Evolutionary conservation across 2,797 vertebrate species (phyloP).

Genomic region (Enoplosus armatus): DNA sequence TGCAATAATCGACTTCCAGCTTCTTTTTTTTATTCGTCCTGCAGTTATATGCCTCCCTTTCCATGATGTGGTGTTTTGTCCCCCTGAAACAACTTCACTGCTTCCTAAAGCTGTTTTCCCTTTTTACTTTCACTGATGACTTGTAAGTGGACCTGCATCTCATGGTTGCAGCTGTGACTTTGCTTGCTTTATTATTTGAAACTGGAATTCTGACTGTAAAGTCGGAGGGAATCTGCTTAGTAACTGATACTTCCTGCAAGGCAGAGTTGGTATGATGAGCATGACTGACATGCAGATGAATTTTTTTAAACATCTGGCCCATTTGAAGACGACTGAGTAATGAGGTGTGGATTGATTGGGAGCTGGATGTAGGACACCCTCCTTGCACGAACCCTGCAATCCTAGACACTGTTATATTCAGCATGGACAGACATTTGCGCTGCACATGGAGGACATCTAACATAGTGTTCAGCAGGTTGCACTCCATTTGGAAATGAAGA

Average conservation of each 20-base stretch:
- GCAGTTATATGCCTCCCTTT: slow-evolving; percentile 43
- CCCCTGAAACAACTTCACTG: slow-evolving; percentile 40
- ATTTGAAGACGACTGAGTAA: slow-evolving; percentile 29
- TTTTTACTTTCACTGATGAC: slow-evolving; percentile 32
- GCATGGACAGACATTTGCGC: slow-evolving; percentile 62
- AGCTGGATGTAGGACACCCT: slow-evolving; percentile 24
- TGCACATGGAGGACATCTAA: slow-evolving; percentile 45
- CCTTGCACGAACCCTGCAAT: slow-evolving; percentile 47
- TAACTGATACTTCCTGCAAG: slow-evolving; percentile 27
- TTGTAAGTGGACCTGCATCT: slow-evolving; percentile 54
- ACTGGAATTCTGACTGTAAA: slow-evolving; percentile 69
- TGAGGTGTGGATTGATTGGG: slow-evolving; percentile 12
- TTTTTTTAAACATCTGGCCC: slow-evolving; percentile 21
- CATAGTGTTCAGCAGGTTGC: slow-evolving; percentile 39
- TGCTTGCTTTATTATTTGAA: slow-evolving; percentile 60
- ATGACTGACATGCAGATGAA: slow-evolving; percentile 22
- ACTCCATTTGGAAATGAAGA: slow-evolving; percentile 38
- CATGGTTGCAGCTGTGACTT: slow-evolving; percentile 57
- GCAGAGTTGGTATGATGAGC: slow-evolving; percentile 30
- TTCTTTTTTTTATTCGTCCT: slow-evolving; percentile 14
- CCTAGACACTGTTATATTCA: slow-evolving; percentile 42
- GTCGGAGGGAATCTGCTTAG: slow-evolving; percentile 23
- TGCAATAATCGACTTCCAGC: slow-evolving; percentile 57
- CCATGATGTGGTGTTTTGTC: slow-evolving; percentile 46
- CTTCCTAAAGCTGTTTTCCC: slow-evolving; percentile 40